Percentiles rank a stretch among this genome's conserved stretches.
Conservation (phyloP, 2,113 vertebrate species). For the Micronisus gabar region DNA sequence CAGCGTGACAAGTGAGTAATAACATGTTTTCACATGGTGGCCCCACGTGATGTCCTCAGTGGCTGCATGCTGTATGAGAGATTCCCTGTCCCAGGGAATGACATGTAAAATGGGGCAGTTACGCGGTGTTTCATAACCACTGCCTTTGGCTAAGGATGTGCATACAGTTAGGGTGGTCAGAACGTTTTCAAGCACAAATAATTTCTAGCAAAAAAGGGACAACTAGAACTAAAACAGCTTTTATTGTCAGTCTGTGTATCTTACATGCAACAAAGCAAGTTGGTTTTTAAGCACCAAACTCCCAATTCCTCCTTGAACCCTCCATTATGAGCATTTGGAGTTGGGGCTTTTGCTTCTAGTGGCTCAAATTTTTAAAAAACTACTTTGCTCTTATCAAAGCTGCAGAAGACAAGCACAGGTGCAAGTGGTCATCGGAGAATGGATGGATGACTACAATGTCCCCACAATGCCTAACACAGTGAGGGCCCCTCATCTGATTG, state of each 20-base stretch:
- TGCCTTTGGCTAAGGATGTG: not conserved
- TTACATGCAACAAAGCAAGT: not conserved
- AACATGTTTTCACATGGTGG: not conserved
- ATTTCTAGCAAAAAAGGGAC: not conserved
- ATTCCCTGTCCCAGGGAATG: not conserved
- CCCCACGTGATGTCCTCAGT: not conserved
- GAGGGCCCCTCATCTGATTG: rapidly evolving
- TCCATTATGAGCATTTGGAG: not conserved
- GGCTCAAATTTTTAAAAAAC: not conserved
- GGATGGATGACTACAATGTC: rapidly evolving
- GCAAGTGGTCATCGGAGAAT: rapidly evolving
- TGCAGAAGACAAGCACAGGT: not conserved
- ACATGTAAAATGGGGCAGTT: not conserved
- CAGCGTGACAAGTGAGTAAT: not conserved
- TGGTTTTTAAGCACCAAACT: not conserved
- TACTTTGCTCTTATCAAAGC: not conserved
- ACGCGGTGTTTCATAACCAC: not conserved
- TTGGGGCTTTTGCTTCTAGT: not conserved
- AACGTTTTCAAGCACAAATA: not conserved
- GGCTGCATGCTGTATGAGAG: not conserved
- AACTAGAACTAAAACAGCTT: not conserved
- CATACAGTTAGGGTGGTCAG: not conserved
- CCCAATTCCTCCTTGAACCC: not conserved
- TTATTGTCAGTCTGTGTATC: not conserved
- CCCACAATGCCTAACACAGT: not conserved